Evolutionary conservation across 2,113 vertebrate species (phyloP).

Genomic region (Protobothrops mucrosquamatus): DNA sequence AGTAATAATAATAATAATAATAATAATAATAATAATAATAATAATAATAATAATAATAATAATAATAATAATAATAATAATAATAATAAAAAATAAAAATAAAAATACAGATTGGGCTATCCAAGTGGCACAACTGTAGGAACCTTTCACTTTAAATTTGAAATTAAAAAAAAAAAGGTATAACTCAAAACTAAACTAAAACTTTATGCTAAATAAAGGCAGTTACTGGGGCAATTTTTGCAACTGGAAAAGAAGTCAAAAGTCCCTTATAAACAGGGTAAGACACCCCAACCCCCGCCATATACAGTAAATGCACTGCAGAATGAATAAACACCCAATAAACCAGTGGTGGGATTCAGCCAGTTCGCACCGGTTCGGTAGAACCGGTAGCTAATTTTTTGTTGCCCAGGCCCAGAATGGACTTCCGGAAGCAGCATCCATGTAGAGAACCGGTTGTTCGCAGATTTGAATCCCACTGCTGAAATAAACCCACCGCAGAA

Average conservation of each 20-base stretch:
- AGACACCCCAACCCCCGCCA: not conserved
- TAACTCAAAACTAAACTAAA: not conserved
- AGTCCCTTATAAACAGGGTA: not conserved
- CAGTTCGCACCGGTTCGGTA: no score
- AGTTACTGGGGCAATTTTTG: not conserved
- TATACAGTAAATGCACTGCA: not conserved
- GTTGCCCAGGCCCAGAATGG: no score
- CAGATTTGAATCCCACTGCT: no score
- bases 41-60: no score
- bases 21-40: no score
- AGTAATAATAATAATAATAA: no score
- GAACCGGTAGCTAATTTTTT: no score
- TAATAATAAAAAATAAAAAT: no score
- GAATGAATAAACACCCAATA: not conserved
- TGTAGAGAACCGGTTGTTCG: no score
- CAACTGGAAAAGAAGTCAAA: not conserved
- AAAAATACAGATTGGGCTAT: not conserved
- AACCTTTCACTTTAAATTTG: not conserved
- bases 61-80: no score
- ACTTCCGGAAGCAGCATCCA: no score
- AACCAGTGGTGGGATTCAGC: no score
- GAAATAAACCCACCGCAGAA: not conserved
- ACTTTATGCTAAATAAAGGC: not conserved
- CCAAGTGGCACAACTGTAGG: not conserved
- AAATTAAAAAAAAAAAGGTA: not conserved